Percentiles rank a stretch among this genome's conserved stretches.
These are phyloP conservation scores for Hydrozoanthus tunicans DNA, from an alignment of 64 coral and sea anemone genomes.

Conservation along the genomic window DNA sequence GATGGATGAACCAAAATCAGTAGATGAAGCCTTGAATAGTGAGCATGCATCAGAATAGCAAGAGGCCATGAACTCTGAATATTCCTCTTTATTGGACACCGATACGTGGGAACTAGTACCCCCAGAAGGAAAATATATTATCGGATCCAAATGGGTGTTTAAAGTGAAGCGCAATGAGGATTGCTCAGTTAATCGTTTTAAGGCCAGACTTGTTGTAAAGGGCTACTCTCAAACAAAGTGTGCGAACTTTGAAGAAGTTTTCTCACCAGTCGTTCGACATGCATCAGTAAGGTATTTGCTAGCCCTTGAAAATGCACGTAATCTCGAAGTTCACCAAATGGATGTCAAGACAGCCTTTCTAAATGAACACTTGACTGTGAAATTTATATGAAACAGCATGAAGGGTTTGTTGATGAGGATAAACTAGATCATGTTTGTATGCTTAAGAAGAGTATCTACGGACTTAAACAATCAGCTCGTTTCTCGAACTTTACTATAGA, in stretches of 20 bases:
- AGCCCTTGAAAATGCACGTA: slow-evolving; percentile 19
- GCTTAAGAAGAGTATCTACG: slow-evolving; percentile 27
- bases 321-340: slow-evolving; percentile 31
- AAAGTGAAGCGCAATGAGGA: slow-evolving; percentile 39
- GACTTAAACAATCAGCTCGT: slow-evolving; percentile 28
- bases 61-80: slow-evolving; percentile 14
- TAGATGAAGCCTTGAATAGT: slow-evolving; percentile 49
- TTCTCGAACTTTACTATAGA: slow-evolving; percentile 45
- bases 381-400: slow-evolving; percentile 23
- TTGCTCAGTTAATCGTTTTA: background rate
- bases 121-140: slow-evolving; percentile 9
- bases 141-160: slow-evolving; percentile 53
- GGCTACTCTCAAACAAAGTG: slow-evolving; percentile 32
- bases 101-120: slow-evolving; percentile 34
- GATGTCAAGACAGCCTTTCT: slow-evolving; percentile 38
- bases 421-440: slow-evolving; percentile 26
- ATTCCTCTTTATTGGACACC: slow-evolving; percentile 18
- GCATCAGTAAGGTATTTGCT: slow-evolving; percentile 39
- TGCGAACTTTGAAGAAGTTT: slow-evolving; percentile 38
- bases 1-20: slow-evolving; percentile 13
- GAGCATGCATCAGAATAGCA: slow-evolving; percentile 13
- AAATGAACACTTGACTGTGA: slow-evolving; percentile 16
- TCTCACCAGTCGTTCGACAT: slow-evolving; percentile 41
- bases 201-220: slow-evolving; percentile 41
- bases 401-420: slow-evolving; percentile 39